Conservation (phyloP, 2,113 vertebrate species). For the Rhinolophus sinicus region DNA sequence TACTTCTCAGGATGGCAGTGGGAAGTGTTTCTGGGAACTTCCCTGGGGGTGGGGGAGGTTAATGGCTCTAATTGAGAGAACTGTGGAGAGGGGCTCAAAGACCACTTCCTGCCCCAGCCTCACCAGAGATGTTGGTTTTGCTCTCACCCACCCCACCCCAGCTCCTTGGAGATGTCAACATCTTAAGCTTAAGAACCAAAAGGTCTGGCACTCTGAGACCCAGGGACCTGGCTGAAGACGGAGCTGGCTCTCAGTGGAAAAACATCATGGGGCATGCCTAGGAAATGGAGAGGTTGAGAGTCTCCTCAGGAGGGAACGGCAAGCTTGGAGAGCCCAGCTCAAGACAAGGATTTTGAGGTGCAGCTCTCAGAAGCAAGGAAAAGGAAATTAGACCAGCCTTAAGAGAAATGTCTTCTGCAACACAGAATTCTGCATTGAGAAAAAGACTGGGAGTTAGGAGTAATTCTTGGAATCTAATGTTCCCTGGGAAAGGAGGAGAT, state of each 20-base stretch:
- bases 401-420: background rate
- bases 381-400: background rate
- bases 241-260: background rate
- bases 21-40: background rate
- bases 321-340: background rate
- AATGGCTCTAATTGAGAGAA: background rate
- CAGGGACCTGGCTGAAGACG: background rate
- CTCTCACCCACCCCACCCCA: background rate
- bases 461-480: background rate
- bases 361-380: background rate
- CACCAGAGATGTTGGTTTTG: background rate
- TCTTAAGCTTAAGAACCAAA: background rate
- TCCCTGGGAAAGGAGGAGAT: background rate
- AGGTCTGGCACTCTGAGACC: background rate
- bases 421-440: background rate
- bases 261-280: background rate
- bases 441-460: background rate
- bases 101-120: background rate
- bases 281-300: background rate
- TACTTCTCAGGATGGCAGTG: background rate
- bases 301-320: background rate
- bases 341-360: background rate
- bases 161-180: background rate
- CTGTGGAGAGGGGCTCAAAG: background rate
- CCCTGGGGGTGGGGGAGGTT: background rate